Base-by-base conservation (phyloP, 2,113 vertebrate genomes). In the Paedocypris sp. region DNA sequence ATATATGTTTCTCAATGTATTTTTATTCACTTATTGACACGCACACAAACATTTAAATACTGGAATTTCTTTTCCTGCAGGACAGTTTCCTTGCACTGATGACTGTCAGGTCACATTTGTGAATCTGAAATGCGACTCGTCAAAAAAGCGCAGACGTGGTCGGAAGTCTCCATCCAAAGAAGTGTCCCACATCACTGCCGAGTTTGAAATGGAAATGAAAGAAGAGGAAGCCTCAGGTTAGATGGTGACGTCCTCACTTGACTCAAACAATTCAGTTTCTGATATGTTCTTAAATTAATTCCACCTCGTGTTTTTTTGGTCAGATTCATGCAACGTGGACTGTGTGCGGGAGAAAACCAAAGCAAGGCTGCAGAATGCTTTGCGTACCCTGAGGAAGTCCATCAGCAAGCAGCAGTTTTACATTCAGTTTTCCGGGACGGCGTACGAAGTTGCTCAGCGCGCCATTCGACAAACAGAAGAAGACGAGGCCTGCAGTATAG, bases 341-440 rank as follows among this genome's bases (percentile, higher is more conserved):
- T 98, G 94, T 38, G 59, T 92, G 73, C 80, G 89, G 59, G 91
- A 90, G 77, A 88, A 75, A 48, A 87, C 84, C 11, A 91, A 91
- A 72, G 90, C 92, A 83, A 91, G 87, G 75, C 66, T 97, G 71
- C 92, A 95, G 85, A 88, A 80, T 0, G 87, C 91, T 73, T 83
- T 97, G 85, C 89, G 89, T 70, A 89, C 88, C 1, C 88, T 98
- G 67, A 85, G 91, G 43, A 98, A 90, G 86, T 90, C 94, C 68
- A 87, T 98, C 75, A 89, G 87, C 78, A 92, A 91, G 59, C 93
- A 97, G 79, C 93, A 90, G 76, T 95, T 98, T 81, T 94, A 90
- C 67, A 79, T 98, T 75, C 92, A 92, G 82, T 87, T 97, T 75
- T 89, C 91, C 0, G 93, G 90, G 71, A 90, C 88, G 0, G 91